Percentiles rank a stretch among this genome's conserved stretches.
These are phyloP conservation scores for Leucophora obtusa DNA, from an alignment of 2,888 invertebrate species.

Conservation along the genomic window DNA sequence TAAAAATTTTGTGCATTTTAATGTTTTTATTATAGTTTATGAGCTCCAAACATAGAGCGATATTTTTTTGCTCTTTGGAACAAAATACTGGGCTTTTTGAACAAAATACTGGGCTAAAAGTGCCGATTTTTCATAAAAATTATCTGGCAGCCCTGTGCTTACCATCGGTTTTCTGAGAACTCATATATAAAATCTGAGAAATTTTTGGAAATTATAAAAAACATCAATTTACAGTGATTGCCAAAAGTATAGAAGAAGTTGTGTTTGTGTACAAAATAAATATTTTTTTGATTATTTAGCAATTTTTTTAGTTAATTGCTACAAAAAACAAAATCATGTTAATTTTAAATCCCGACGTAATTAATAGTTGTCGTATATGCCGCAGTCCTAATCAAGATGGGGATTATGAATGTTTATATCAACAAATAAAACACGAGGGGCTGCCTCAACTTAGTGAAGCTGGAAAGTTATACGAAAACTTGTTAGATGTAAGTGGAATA, in stretches of 20 bases:
- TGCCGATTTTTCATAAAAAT: too few species aligned
- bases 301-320: background rate
- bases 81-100: too few species aligned
- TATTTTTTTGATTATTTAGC: background rate
- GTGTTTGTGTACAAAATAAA: slow-evolving; percentile 26
- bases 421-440: background rate
- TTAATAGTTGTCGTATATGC: slow-evolving; percentile 69
- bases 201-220: too few species aligned
- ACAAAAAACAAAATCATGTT: slow-evolving; percentile 22
- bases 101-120: too few species aligned
- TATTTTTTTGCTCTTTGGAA: too few species aligned
- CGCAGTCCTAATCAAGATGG: slow-evolving; percentile 64
- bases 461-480: slow-evolving; percentile 68
- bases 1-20: too few species aligned
- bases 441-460: slow-evolving; percentile 47
- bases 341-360: slow-evolving; percentile 56
- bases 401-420: slow-evolving; percentile 66
- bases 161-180: too few species aligned
- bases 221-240: background rate
- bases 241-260: background rate
- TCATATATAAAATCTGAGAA: too few species aligned
- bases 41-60: too few species aligned
- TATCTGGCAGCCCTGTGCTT: too few species aligned
- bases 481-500: slow-evolving; percentile 61
- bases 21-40: too few species aligned